A percentile compares a stretch with the other conserved stretches of the same genome.
These are phyloP conservation scores for Pipa parva DNA, from an alignment of 2,113 vertebrate genomes.

Conservation along the genomic window DNA sequence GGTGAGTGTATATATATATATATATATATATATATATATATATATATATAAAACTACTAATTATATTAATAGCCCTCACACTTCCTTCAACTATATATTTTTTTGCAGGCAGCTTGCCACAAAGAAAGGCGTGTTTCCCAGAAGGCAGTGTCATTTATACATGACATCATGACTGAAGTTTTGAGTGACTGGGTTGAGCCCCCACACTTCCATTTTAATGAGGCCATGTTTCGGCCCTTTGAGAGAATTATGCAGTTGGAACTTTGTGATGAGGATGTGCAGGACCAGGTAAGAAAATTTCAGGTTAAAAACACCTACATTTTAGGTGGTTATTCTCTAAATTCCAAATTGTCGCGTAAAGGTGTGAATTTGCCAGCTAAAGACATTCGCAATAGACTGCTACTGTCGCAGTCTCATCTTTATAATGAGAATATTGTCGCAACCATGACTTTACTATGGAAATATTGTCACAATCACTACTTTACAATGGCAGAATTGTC, in stretches of 20 bases:
- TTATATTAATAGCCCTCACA: neutral
- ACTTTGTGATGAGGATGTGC: constrained; percentile 93
- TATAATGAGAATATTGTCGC: too few relatives aligned
- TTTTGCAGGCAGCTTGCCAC: constrained; percentile 82
- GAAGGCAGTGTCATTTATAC: constrained; percentile 96
- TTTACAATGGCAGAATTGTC: too few relatives aligned
- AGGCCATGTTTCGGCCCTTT: constrained; percentile 90
- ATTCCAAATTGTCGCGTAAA: too few relatives aligned
- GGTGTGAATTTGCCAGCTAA: too few relatives aligned
- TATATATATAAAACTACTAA: neutral
- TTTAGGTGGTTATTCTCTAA: too few relatives aligned
- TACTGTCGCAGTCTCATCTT: too few relatives aligned
- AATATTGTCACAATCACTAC: too few relatives aligned
- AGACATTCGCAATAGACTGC: too few relatives aligned
- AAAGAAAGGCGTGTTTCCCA: constrained; percentile 92
- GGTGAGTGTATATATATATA: too few relatives aligned
- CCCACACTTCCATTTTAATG: constrained; percentile 91
- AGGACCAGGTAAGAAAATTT: constrained; percentile 88
- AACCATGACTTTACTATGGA: too few relatives aligned
- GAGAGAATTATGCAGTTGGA: constrained; percentile 97
- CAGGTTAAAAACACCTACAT: too few relatives aligned
- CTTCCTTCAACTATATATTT: neutral
- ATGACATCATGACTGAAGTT: constrained; percentile 90
- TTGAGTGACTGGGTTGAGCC: constrained; percentile 86
- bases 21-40: neutral